Evolutionary conservation across 2,797 vertebrate genomes (phyloP), one percentile per base, ranked within the genome.

Genomic region (Coracias cyanogaster): DNA sequence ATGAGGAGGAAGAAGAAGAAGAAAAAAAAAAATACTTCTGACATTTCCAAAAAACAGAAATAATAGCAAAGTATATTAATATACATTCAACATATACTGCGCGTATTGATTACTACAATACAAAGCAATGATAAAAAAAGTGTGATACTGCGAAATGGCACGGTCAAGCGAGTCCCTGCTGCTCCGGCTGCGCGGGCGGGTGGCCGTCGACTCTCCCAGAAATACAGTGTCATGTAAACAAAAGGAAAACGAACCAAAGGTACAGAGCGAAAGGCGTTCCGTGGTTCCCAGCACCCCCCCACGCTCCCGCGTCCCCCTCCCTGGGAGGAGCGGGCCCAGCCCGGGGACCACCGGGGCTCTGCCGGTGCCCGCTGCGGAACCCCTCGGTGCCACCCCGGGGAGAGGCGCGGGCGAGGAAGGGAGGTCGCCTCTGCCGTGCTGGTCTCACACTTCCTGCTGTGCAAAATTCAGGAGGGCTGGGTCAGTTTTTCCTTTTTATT

Each of bases 21-120:
- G 97, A 33, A 22, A 58, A 57, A 24, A 15, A 96, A 98, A 98
- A 98, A 97, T 97, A 98, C 97, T 98, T 97, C 93, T 93, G 97
- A 98, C 97, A 96, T 98, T 98, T 98, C 97, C 97, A 94, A 98
- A 97, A 97, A 98, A 97, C 98, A 97, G 97, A 98, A 97, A 98
- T 94, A 97, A 98, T 95, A 97, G 97, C 96, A 97, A 98, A 98
- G 98, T 97, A 97, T 97, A 97, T 98, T 97, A 96, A 97, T 98
- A 97, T 98, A 98, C 98, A 98, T 98, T 98, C 98, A 98, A 98
- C 98, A 97, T 96, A 98, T 94, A 98, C 97, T 97, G 98, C 80
- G 92, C 96, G 96, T 97, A 96, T 96, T 93, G 97, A 97, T 96
- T 96, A 97, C 98, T 98, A 98, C 98, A 96, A 98, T 98, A 98